A percentile compares a stretch with the other conserved stretches of the same genome.
phyloP scores from a whole-genome alignment of 2,113 vertebrate species.

The Epinephelus moara region DNA sequence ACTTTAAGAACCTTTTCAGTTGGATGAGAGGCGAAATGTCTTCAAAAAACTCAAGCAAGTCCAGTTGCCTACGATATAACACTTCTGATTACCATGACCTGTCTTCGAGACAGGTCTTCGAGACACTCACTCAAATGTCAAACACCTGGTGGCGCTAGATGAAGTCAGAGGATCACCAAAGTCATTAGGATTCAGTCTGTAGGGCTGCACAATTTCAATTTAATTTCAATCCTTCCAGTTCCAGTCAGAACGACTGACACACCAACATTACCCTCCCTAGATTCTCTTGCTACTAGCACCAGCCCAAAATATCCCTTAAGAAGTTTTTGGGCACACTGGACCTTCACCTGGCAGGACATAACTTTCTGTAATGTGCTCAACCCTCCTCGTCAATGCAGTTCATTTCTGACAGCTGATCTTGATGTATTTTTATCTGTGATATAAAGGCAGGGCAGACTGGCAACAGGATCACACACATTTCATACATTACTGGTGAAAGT shows the following conservation, averaged over 20 bases:
- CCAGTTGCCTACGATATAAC: too few relatives aligned
- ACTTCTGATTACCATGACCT: too few relatives aligned
- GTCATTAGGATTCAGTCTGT: too few relatives aligned
- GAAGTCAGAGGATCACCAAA: too few relatives aligned
- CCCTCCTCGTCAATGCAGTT: constrained; percentile 52
- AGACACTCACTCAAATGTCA: too few relatives aligned
- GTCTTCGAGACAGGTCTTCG: too few relatives aligned
- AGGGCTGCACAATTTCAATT: too few relatives aligned
- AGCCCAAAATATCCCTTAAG: neutral
- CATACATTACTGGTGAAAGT: constrained; percentile 43
- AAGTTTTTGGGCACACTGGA: neutral
- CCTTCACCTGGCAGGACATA: constrained; percentile 7
- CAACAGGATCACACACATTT: constrained; percentile 48
- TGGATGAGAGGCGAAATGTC: too few relatives aligned
- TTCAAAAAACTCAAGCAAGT: too few relatives aligned
- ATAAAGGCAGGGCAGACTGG: constrained; percentile 15
- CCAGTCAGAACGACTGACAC: neutral
- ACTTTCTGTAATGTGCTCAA: constrained; percentile 44
- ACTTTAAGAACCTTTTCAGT: too few relatives aligned
- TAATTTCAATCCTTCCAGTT: neutral
- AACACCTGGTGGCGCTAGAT: too few relatives aligned
- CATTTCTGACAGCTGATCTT: constrained; percentile 63
- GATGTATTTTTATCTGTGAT: constrained; percentile 48
- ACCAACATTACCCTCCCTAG: neutral
- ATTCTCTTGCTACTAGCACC: neutral